Evolutionary conservation across 1,140 invertebrate genomes (phyloP).

Genomic region (Saccostrea cuccullata): DNA sequence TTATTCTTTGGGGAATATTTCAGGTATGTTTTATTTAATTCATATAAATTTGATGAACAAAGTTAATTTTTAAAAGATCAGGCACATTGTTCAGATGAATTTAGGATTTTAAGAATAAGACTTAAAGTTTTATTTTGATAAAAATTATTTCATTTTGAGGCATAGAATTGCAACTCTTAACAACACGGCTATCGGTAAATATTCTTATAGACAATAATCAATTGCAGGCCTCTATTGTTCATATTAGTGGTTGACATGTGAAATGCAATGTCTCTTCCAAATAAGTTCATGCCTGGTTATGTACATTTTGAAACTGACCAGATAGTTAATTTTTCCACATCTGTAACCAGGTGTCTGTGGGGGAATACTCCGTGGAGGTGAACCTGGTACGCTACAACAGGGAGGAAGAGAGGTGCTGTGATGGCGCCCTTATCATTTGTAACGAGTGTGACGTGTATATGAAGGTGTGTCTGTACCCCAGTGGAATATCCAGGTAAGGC

Average conservation of each 20-base stretch:
- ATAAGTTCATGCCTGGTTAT: not conserved
- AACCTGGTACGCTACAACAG: not conserved
- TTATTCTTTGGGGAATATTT: not conserved
- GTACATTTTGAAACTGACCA: not conserved
- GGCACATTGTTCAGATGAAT: not conserved
- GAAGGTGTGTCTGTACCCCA: constrained; percentile 13
- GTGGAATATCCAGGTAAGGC: not conserved
- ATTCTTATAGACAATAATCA: not conserved
- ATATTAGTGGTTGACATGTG: not conserved
- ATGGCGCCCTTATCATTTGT: not conserved
- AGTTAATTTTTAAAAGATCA: not conserved
- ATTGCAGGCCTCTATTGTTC: not conserved
- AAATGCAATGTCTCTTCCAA: not conserved
- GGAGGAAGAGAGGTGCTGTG: not conserved
- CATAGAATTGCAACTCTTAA: too few relatives aligned
- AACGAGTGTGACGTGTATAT: constrained; percentile 20
- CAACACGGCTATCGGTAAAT: too few relatives aligned
- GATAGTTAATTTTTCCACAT: too few relatives aligned
- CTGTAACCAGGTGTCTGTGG: not conserved
- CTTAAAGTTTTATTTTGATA: not conserved
- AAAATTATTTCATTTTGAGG: not conserved
- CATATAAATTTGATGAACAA: not conserved
- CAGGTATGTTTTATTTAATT: not conserved
- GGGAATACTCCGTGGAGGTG: not conserved
- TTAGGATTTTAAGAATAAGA: not conserved